phyloP scores from a whole-genome alignment of 2,888 invertebrate species.

The Neoitamus cyanurus region DNA sequence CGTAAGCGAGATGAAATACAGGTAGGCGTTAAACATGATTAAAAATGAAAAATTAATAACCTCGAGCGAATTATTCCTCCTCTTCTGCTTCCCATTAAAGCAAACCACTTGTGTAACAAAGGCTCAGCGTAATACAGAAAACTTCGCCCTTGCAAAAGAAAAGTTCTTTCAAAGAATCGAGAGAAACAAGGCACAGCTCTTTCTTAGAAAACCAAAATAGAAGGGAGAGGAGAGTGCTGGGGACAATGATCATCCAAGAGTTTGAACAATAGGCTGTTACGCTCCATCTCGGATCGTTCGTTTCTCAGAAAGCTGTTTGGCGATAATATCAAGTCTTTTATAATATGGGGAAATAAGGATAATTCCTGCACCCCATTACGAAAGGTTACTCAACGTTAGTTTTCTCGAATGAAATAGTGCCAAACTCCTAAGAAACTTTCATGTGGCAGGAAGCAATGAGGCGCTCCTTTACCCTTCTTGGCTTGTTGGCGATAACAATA shows the following conservation, averaged over 20 bases:
- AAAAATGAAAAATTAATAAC: constrained; percentile 1
- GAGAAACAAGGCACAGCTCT: background rate
- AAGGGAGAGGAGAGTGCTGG: background rate
- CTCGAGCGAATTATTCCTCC: background rate
- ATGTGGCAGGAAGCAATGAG: background rate
- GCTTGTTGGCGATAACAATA: background rate
- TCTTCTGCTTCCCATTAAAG: background rate
- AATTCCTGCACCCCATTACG: background rate
- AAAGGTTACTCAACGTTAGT: background rate
- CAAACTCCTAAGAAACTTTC: background rate
- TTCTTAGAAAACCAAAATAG: background rate
- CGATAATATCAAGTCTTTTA: background rate
- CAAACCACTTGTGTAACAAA: background rate
- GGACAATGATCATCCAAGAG: background rate
- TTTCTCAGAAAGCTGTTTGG: background rate
- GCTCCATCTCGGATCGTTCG: background rate
- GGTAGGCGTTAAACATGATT: background rate
- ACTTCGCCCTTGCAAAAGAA: background rate
- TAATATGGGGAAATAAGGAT: background rate
- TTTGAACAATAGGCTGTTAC: background rate
- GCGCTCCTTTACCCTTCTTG: background rate
- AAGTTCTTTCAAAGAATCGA: background rate
- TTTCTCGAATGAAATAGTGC: background rate
- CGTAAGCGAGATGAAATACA: background rate
- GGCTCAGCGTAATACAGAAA: background rate